Evolutionary conservation across 2,888 invertebrate genomes (phyloP).

Genomic region (Perizoma flavofasciatum): DNA sequence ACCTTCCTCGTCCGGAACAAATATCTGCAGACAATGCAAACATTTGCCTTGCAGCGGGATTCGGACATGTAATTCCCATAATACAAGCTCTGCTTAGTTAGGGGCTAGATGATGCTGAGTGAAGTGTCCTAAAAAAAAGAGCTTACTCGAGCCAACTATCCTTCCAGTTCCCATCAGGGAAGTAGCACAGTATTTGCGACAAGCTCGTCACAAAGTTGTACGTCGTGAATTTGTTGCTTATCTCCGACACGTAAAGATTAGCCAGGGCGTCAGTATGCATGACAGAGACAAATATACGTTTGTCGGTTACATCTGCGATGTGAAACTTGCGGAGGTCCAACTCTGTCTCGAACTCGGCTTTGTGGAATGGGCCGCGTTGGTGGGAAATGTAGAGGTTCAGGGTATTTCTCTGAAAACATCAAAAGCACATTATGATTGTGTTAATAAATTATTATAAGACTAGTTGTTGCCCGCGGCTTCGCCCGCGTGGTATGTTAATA

Average conservation of each 20-base stretch:
- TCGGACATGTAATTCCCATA: too few relatives aligned
- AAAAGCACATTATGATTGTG: not conserved
- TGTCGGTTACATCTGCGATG: slow-evolving; percentile 92
- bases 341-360: slow-evolving; percentile 90
- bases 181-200: slow-evolving; percentile 91
- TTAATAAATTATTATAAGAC: too few relatives aligned
- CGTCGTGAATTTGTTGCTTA: slow-evolving; percentile 84
- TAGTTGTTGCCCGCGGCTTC: too few relatives aligned
- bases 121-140: too few relatives aligned
- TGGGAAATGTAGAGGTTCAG: slow-evolving; percentile 90
- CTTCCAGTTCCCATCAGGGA: slow-evolving; percentile 92
- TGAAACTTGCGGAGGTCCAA: slow-evolving; percentile 88
- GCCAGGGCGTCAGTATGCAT: slow-evolving; percentile 89
- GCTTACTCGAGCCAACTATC: slow-evolving; percentile 93
- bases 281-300: slow-evolving; percentile 91
- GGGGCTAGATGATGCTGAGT: too few relatives aligned
- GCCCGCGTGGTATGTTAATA: too few relatives aligned
- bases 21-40: too few relatives aligned
- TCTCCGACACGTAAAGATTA: slow-evolving; percentile 92
- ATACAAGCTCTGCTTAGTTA: too few relatives aligned
- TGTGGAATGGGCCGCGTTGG: slow-evolving; percentile 87
- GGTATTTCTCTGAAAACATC: slow-evolving; percentile 68
- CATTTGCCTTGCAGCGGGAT: too few relatives aligned
- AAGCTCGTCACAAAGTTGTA: slow-evolving; percentile 91
- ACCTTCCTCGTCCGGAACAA: too few relatives aligned